A percentile compares a stretch with the other conserved stretches of the same genome.
phyloP scores from a whole-genome alignment of 1,140 invertebrate species.

The Diabrotica virgifera region DNA sequence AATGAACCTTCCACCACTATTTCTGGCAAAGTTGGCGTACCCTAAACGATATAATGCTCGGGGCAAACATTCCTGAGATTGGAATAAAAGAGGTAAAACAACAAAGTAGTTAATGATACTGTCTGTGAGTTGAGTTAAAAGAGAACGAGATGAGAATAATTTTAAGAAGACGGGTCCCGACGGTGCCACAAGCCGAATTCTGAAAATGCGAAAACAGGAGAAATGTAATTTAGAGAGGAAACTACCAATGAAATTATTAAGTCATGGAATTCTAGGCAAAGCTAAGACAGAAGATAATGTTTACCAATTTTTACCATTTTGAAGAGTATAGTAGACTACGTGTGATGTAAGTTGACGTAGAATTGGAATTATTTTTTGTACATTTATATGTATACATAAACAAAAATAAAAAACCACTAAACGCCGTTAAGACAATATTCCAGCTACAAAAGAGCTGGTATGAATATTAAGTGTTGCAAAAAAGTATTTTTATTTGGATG shows the following conservation, averaged over 20 bases:
- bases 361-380: no score
- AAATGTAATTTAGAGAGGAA: neutral
- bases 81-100: conserved; percentile 24
- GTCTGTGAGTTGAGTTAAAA: conserved; percentile 29
- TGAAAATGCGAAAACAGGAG: neutral
- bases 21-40: conserved; percentile 3
- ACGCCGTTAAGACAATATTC: no score
- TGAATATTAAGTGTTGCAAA: no score
- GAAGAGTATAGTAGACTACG: no score
- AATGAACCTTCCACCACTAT: neutral
- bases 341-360: no score
- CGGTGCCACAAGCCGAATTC: conserved; percentile 11
- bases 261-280: no score
- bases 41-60: conserved; percentile 17
- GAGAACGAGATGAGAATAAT: conserved; percentile 32
- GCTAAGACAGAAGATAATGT: no score
- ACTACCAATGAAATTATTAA: conserved; percentile 1
- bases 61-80: conserved; percentile 17
- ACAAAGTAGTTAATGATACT: conserved; percentile 33
- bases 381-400: no score
- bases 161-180: conserved; percentile 25
- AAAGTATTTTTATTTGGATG: no score
- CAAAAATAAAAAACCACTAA: no score
- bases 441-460: no score
- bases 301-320: no score